Evolutionary conservation across 2,113 vertebrate genomes (phyloP), one percentile per base, ranked within the genome.

Genomic region (Ivindomyrus marchei): DNA sequence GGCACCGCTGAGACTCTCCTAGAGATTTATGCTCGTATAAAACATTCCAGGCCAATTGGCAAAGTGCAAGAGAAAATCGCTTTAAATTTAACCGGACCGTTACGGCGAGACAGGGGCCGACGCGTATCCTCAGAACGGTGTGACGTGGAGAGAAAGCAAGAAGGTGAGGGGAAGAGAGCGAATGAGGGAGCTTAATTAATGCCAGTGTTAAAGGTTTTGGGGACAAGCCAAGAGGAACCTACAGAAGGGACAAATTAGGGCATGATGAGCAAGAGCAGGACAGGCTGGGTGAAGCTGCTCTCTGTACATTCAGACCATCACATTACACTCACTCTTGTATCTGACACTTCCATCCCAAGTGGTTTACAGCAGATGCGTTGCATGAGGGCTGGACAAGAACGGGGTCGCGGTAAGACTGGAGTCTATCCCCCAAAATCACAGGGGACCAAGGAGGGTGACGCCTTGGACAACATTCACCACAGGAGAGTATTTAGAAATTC

Each of bases 241-340:
- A 90, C 89, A 93, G 92, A 92, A 92, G 93, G 93, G 91, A 93
- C 91, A 95, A 58, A 58, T 58, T 2, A 58, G 56, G 56, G 56
- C 56, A 58, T 24, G 21, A 4, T 24, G 56, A 93, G 94, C n/a
- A 66, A 11, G 62, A 27, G n/a, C 27, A 31, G 62, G 62, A 70
- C 3, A 70, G 62, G n/a, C 27, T 9, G n/a, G 27, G n/a, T 11
- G 62, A 70, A 70, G 62, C 62, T 58, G 7, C 56, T 58, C 56
- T 8, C 56, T 24, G 21, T 1, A 24, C 7, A 58, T 24, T n/a
- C 56, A 58, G 21, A n/a, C 24, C 56, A n/a, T 62, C 56, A n/a
- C 56, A 3, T 62, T n/a, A 62, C 56, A 62, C 7, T n/a, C 56
- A 62, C 56, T 62, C 56, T n/a, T 9, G 21, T n/a, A n/a, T 62